phyloP scores from a whole-genome alignment of 1,140 invertebrate species.

The Mya arenaria region DNA sequence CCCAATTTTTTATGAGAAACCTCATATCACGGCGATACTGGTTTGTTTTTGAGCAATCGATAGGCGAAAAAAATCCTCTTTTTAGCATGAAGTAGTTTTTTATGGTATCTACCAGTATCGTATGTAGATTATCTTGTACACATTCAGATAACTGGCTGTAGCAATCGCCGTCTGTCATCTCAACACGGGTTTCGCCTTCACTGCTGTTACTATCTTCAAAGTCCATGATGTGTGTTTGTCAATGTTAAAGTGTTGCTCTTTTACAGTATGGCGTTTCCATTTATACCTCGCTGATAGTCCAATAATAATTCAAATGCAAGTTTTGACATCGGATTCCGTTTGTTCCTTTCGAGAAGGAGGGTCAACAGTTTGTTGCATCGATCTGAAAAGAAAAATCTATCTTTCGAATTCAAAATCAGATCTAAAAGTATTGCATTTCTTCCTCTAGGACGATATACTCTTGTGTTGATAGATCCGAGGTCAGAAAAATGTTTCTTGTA shows the following conservation, averaged over 20 bases:
- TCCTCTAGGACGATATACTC: not conserved
- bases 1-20: too few relatives aligned
- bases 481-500: not conserved
- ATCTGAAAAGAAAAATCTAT: not conserved
- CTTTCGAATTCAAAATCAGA: constrained; percentile 1
- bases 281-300: not conserved
- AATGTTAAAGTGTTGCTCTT: not conserved
- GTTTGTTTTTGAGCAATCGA: too few relatives aligned
- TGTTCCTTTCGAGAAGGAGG: not conserved
- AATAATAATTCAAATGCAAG: not conserved
- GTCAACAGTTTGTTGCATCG: not conserved
- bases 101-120: not conserved
- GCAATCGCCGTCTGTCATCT: not conserved
- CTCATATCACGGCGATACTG: too few relatives aligned
- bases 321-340: not conserved
- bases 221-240: not conserved
- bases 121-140: not conserved
- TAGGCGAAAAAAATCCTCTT: too few relatives aligned
- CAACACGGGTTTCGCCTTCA: not conserved
- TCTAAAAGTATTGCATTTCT: constrained; percentile 2
- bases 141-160: not conserved
- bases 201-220: not conserved
- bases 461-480: not conserved
- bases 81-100: not conserved
- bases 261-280: not conserved